These are phyloP conservation scores for Sinonovacula constricta DNA, from an alignment of 1,140 invertebrate genomes.

Conservation along the genomic window DNA sequence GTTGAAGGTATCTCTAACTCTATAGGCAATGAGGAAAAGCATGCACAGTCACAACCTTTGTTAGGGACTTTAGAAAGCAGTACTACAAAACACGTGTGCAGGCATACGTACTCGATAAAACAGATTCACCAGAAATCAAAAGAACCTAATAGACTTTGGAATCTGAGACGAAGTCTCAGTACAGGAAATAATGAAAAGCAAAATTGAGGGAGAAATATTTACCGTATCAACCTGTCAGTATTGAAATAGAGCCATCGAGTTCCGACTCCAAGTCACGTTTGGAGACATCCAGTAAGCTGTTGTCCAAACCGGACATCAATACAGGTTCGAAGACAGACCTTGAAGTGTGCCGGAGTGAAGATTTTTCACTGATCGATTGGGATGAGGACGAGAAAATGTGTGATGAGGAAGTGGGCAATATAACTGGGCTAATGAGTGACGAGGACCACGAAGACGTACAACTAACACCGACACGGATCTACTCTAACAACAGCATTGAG, in stretches of 20 bases:
- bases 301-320: neutral
- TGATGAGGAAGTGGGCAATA: conserved; percentile 48
- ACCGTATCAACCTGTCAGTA: neutral
- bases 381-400: conserved; percentile 49
- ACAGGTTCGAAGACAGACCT: conserved; percentile 7
- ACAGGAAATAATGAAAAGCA: conserved; percentile 38
- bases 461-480: conserved; percentile 4
- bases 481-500: neutral
- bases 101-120: conserved; percentile 47
- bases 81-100: conserved; percentile 39
- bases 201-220: conserved; percentile 41
- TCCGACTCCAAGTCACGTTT: neutral
- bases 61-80: conserved; percentile 42
- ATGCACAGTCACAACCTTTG: conserved; percentile 48
- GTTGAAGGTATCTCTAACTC: conserved; percentile 25
- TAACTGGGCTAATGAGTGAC: conserved; percentile 29
- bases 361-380: conserved; percentile 50
- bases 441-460: conserved; percentile 40
- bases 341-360: conserved; percentile 23
- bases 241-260: neutral
- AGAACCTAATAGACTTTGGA: conserved; percentile 22
- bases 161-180: conserved; percentile 35
- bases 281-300: neutral
- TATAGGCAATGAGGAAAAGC: conserved; percentile 1
- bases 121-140: conserved; percentile 22